Conservation (phyloP, 2,113 vertebrate genomes). For the Electrona antarctica region DNA sequence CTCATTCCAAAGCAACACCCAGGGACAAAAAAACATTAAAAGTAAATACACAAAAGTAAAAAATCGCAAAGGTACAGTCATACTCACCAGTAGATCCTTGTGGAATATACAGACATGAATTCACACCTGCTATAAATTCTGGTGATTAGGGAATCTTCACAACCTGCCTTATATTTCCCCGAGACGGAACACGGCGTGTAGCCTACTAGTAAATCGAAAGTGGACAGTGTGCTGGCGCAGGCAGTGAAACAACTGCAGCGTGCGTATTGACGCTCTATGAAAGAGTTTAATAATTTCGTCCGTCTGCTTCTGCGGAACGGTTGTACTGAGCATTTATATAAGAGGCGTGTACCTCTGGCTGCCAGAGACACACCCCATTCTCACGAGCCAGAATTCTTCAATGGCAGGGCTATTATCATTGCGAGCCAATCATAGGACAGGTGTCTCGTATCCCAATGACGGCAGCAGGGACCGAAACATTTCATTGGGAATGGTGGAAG, state of each 20-base stretch:
- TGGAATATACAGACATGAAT: conserved; percentile 78
- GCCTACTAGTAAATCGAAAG: not conserved
- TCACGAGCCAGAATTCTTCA: conserved; percentile 63
- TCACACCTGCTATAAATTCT: conserved; percentile 68
- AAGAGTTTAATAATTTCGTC: conserved; percentile 14
- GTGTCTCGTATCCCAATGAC: conserved; percentile 54
- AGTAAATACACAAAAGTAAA: not conserved
- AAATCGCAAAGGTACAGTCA: not conserved
- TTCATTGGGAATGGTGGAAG: conserved; percentile 55
- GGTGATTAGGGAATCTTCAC: conserved; percentile 39
- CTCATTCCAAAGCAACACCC: not conserved
- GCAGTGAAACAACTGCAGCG: not conserved
- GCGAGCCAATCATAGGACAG: conserved; percentile 64
- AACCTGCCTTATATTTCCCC: not conserved
- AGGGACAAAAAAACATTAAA: not conserved
- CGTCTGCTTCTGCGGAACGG: conserved; percentile 38
- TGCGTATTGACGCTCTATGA: not conserved
- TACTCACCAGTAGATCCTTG: conserved; percentile 75
- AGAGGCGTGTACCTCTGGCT: conserved; percentile 61
- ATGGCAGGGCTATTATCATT: conserved; percentile 62
- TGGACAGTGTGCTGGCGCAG: no score
- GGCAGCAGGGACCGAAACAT: conserved; percentile 40
- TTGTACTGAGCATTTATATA: conserved; percentile 57
- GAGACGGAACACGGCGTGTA: not conserved
- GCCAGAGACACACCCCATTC: conserved; percentile 50